A percentile compares a stretch with the other conserved stretches of the same genome.
phyloP scores from a whole-genome alignment of 1,140 invertebrate genomes.

The Apis dorsata region DNA sequence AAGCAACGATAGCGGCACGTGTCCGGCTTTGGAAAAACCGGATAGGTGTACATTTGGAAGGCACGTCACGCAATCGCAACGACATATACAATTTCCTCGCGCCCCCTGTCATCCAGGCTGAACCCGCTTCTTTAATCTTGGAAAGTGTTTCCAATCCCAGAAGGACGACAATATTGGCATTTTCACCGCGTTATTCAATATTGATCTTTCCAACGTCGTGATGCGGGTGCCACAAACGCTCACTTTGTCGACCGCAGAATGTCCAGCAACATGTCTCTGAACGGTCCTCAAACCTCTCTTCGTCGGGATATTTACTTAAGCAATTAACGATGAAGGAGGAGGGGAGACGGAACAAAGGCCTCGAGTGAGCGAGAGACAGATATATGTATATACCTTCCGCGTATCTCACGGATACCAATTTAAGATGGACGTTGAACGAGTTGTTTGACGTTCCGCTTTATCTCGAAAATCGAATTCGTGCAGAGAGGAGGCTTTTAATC shows the following conservation, averaged over 20 bases:
- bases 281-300: neutral
- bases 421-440: constrained; percentile 8
- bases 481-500: neutral
- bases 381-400: too few relatives aligned
- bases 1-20: neutral
- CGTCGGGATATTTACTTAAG: constrained; percentile 26
- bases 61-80: neutral
- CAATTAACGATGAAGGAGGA: constrained; percentile 20
- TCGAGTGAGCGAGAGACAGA: too few relatives aligned
- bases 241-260: constrained; percentile 26
- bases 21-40: neutral
- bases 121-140: constrained; percentile 1
- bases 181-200: constrained; percentile 36
- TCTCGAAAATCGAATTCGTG: neutral
- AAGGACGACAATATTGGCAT: constrained; percentile 3
- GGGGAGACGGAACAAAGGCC: neutral
- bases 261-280: constrained; percentile 20
- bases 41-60: too few relatives aligned
- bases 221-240: constrained; percentile 34
- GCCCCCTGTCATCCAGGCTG: neutral
- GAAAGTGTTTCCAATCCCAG: neutral
- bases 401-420: neutral
- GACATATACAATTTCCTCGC: neutral
- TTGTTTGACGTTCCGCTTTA: neutral
- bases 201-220: constrained; percentile 33